Conservation (phyloP, 2,888 invertebrate genomes). For the Cantharis lateralis region DNA sequence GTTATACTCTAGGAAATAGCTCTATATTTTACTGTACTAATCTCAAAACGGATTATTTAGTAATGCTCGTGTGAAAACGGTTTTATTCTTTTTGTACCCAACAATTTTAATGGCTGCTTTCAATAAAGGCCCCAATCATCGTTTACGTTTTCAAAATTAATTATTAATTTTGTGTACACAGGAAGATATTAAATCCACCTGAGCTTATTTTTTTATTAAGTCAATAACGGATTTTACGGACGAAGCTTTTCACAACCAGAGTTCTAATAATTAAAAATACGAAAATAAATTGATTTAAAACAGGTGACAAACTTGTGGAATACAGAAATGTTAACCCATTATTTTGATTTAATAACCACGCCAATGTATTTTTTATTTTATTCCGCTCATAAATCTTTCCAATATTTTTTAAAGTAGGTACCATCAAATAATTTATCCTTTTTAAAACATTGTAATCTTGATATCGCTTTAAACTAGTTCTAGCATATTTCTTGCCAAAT, state of each 20-base stretch:
- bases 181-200: neutral
- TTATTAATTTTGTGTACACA: neutral
- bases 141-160: neutral
- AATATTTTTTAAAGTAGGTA: neutral
- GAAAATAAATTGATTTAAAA: neutral
- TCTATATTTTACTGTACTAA: conserved; percentile 48
- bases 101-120: neutral
- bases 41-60: conserved; percentile 39
- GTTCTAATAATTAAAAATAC: neutral
- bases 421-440: neutral
- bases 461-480: too few relatives aligned
- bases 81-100: conserved; percentile 21
- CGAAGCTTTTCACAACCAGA: neutral
- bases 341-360: neutral
- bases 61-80: conserved; percentile 31
- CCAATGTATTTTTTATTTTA: neutral
- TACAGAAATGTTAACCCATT: neutral
- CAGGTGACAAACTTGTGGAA: neutral
- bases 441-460: neutral
- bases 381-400: neutral
- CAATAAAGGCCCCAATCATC: neutral
- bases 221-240: neutral
- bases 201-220: neutral
- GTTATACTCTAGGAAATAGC: conserved; percentile 43
- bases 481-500: neutral